Evolutionary conservation across 23 tunicate genomes (phyloP).

Genomic region (Styela plicata): DNA sequence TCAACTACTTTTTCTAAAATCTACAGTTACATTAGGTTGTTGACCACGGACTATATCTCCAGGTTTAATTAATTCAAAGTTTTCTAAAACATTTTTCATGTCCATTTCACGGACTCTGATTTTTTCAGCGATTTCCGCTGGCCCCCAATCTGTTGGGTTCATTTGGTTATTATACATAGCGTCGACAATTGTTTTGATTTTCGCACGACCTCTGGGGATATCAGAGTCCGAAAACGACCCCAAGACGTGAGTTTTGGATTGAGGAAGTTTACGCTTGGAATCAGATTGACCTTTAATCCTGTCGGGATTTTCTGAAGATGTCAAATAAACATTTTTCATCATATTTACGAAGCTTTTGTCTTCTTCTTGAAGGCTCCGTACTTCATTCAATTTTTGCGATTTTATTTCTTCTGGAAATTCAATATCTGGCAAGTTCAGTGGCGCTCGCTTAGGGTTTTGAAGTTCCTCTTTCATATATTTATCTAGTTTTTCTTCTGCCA

Average conservation of each 20-base stretch:
- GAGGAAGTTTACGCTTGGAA: slow-evolving; percentile 5
- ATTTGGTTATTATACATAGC: slow-evolving; percentile 21
- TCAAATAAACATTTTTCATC: slow-evolving; percentile 25
- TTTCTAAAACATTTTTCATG: neutral
- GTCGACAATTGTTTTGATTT: neutral
- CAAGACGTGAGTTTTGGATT: neutral
- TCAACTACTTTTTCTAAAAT: too few species aligned
- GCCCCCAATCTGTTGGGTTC: slow-evolving; percentile 7
- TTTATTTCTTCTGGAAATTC: slow-evolving; percentile 48
- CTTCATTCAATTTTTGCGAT: neutral
- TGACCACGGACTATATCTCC: too few species aligned
- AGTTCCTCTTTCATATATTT: slow-evolving; percentile 47
- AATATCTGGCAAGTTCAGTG: slow-evolving; percentile 60
- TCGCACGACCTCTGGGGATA: slow-evolving; percentile 17
- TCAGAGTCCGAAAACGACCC: neutral
- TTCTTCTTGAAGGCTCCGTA: neutral
- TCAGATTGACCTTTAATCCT: neutral
- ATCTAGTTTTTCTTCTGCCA: slow-evolving; percentile 63
- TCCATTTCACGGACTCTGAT: slow-evolving; percentile 12
- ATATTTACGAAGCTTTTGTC: neutral
- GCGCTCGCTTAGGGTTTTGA: slow-evolving; percentile 58
- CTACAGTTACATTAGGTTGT: too few species aligned
- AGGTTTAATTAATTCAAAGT: slow-evolving; percentile 3
- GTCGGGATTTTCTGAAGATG: slow-evolving; percentile 23
- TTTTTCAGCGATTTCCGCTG: slow-evolving; percentile 20